Evolutionary conservation across 53 echinoderm and acorn worm species (phyloP).

Genomic region (Arbacia lixula): DNA sequence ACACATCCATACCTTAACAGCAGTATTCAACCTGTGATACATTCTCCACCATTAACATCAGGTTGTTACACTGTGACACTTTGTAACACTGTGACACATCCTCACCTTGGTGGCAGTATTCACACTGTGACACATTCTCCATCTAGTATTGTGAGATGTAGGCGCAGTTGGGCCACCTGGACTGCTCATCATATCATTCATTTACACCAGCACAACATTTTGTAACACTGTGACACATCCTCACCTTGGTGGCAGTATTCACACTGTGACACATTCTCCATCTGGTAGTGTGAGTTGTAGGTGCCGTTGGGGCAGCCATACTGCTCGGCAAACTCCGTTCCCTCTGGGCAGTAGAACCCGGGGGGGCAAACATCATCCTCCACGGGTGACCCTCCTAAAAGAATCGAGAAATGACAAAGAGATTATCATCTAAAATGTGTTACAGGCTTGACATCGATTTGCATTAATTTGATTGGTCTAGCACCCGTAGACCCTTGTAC

Average conservation of each 20-base stretch:
- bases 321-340: constrained; percentile 87
- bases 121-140: not conserved
- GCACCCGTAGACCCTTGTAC: too few relatives aligned
- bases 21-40: too few relatives aligned
- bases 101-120: not conserved
- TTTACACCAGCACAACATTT: too few relatives aligned
- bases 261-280: constrained; percentile 69
- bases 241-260: constrained; percentile 88
- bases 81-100: too few relatives aligned
- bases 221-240: not conserved
- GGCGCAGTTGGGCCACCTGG: too few relatives aligned
- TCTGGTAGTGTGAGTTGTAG: constrained; percentile 73
- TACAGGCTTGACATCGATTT: too few relatives aligned
- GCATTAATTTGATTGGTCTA: too few relatives aligned
- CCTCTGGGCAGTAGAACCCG: constrained; percentile 87
- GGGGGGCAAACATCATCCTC: constrained; percentile 85
- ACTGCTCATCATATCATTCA: too few relatives aligned
- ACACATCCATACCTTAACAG: too few relatives aligned
- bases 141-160: not conserved
- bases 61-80: too few relatives aligned
- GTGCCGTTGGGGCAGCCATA: constrained; percentile 94
- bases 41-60: too few relatives aligned
- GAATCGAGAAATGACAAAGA: too few relatives aligned
- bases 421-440: not conserved
- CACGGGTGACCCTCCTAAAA: constrained; percentile 78